phyloP scores from a whole-genome alignment of 2,888 invertebrate species.

The Monochamus alternatus region DNA sequence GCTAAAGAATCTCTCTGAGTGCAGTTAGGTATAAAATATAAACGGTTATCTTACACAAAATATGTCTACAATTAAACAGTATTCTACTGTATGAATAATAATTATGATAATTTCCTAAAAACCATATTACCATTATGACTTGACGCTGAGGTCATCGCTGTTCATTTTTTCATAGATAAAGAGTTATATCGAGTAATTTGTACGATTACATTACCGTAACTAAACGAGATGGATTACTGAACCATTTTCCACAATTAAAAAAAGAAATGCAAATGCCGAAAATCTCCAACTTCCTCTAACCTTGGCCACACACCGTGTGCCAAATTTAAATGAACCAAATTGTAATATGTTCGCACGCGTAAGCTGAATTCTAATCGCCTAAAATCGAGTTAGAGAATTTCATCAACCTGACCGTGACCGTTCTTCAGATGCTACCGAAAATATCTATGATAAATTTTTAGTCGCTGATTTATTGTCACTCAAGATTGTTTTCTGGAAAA shows the following conservation, averaged over 20 bases:
- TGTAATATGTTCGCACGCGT: constrained; percentile 1
- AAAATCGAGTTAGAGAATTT: constrained; percentile 1
- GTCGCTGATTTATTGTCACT: not conserved
- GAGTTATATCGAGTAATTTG: too few relatives aligned
- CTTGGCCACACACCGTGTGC: constrained; percentile 5
- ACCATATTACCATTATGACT: too few relatives aligned
- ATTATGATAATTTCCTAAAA: too few relatives aligned
- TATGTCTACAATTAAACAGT: too few relatives aligned
- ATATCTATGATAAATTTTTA: constrained; percentile 10
- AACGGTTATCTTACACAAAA: too few relatives aligned
- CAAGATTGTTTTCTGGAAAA: not conserved
- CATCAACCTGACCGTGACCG: not conserved
- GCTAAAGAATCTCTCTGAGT: too few relatives aligned
- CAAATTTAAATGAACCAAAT: constrained; percentile 7
- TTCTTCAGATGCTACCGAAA: not conserved
- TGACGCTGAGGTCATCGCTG: too few relatives aligned
- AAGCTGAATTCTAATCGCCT: not conserved
- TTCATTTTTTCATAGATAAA: too few relatives aligned
- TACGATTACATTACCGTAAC: too few relatives aligned
- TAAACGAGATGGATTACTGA: too few relatives aligned
- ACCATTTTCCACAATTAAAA: not conserved
- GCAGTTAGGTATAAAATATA: too few relatives aligned
- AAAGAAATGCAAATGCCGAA: not conserved
- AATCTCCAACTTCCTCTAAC: not conserved
- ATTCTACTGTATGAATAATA: too few relatives aligned